phyloP scores from a whole-genome alignment of 2,113 vertebrate species.

The Perca schrenkii region DNA sequence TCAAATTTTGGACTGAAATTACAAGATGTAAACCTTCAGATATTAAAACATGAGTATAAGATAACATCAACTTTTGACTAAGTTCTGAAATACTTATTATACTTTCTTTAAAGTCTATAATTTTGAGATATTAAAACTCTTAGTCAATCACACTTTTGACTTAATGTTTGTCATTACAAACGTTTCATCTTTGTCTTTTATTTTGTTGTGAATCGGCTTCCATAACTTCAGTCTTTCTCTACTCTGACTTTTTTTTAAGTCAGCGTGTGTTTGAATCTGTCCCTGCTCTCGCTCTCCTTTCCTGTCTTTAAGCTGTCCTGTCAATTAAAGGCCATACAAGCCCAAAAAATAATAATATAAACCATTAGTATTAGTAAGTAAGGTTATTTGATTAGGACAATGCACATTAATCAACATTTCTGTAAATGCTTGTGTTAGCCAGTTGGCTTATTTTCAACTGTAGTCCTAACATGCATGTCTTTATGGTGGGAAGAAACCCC shows the following conservation, averaged over 20 bases:
- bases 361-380: too few relatives aligned
- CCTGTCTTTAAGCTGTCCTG: too few relatives aligned
- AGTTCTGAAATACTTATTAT: not conserved
- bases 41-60: not conserved
- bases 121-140: not conserved
- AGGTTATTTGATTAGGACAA: too few relatives aligned
- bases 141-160: not conserved
- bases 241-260: conserved; percentile 36
- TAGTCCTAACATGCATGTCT: too few relatives aligned
- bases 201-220: not conserved
- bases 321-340: too few relatives aligned
- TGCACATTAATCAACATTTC: too few relatives aligned
- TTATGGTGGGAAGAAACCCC: too few relatives aligned
- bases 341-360: too few relatives aligned
- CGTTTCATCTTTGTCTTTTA: not conserved
- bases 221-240: not conserved
- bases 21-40: not conserved
- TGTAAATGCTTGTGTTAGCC: too few relatives aligned
- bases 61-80: not conserved
- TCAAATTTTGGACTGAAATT: not conserved
- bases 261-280: conserved; percentile 55
- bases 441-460: too few relatives aligned
- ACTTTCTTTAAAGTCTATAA: not conserved
- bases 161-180: not conserved
- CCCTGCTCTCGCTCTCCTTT: too few relatives aligned